These are phyloP conservation scores for Drosophila pseudotalamancana DNA, from an alignment of 2,888 invertebrate species.

Conservation along the genomic window DNA sequence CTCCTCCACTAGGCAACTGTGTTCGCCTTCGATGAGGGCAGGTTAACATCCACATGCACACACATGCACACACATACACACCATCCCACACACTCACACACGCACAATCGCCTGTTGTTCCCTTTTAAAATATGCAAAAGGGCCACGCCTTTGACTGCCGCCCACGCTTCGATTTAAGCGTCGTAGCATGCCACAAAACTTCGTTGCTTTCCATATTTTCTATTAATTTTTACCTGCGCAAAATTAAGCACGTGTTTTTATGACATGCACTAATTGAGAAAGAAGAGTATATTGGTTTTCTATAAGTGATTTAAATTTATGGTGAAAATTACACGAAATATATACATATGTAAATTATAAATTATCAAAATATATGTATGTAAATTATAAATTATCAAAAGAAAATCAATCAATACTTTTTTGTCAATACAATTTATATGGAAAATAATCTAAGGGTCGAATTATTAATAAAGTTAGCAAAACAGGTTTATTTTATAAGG, in stretches of 20 bases:
- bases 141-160: conserved; percentile 20
- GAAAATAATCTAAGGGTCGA: no score
- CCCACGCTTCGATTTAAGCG: conserved; percentile 41
- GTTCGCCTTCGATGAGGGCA: conserved; percentile 42
- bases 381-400: no score
- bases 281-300: neutral
- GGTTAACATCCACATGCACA: conserved; percentile 2
- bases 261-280: neutral
- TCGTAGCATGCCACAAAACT: conserved; percentile 33
- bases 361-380: no score
- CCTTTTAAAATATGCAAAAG: conserved; percentile 42
- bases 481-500: no score
- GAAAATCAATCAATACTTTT: no score
- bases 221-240: conserved; percentile 17
- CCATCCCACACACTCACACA: conserved; percentile 1
- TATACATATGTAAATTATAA: no score
- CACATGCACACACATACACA: conserved; percentile 1
- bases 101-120: conserved; percentile 10
- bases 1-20: conserved; percentile 17
- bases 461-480: no score
- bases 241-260: conserved; percentile 5
- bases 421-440: no score
- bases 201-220: conserved; percentile 18
- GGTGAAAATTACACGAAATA: no score
- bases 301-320: no score